Percentiles rank a stretch among this genome's conserved stretches.
These are phyloP conservation scores for Presbytis comata DNA, from an alignment of 2,797 vertebrate genomes.

Conservation along the genomic window DNA sequence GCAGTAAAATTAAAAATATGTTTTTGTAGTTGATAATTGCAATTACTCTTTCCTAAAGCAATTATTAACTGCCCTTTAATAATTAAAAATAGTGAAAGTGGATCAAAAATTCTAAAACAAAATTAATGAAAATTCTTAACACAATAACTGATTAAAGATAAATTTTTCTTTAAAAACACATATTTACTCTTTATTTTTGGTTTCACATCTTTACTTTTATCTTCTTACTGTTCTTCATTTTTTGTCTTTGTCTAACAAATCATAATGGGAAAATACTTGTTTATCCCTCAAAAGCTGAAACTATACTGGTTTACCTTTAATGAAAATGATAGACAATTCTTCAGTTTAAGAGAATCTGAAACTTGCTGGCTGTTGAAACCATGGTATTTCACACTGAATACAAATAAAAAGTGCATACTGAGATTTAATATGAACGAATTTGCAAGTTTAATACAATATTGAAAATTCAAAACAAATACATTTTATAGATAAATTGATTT, in stretches of 20 bases:
- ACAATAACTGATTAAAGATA: neutral
- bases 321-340: neutral
- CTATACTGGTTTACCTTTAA: neutral
- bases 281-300: neutral
- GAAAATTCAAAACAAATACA: slow-evolving; percentile 2
- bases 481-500: neutral
- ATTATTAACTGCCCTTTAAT: too few species aligned
- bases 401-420: neutral
- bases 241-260: neutral
- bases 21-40: neutral
- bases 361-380: neutral
- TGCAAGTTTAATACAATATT: neutral
- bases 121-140: neutral
- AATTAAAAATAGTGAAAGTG: neutral
- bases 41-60: neutral
- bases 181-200: neutral
- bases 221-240: neutral
- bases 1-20: neutral
- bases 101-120: neutral
- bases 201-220: neutral
- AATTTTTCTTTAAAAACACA: neutral
- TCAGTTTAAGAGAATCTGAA: neutral
- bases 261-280: neutral
- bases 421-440: neutral
- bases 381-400: neutral